phyloP scores from a whole-genome alignment of 2,113 vertebrate species.

The Carassius gibelio region DNA sequence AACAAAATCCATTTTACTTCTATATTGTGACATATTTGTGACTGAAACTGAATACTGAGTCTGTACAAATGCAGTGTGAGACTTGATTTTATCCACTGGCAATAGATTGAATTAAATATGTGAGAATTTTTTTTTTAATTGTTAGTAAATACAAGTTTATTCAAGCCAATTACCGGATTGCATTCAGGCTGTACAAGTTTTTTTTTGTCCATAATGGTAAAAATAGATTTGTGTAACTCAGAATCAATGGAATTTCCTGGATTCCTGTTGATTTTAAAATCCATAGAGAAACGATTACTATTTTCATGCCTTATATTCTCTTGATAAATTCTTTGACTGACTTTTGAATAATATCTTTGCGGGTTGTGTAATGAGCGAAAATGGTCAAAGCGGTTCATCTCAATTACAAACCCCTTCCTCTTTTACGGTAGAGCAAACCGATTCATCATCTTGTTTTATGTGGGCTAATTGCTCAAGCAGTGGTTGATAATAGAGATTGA shows the following conservation, averaged over 20 bases:
- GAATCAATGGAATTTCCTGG: too few species aligned
- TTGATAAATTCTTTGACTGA: constrained; percentile 40
- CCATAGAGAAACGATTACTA: constrained; percentile 61
- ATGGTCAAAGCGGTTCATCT: constrained; percentile 20
- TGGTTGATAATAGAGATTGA: constrained; percentile 58
- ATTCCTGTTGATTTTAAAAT: neutral
- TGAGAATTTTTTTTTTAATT: neutral
- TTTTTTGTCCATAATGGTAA: too few species aligned
- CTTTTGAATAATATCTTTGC: constrained; percentile 41
- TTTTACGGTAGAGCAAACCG: constrained; percentile 2
- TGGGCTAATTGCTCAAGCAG: constrained; percentile 53
- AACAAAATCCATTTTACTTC: neutral
- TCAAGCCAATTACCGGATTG: neutral
- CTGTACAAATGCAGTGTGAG: neutral
- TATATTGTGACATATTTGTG: constrained; percentile 10
- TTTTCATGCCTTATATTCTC: constrained; percentile 28
- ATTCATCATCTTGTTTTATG: constrained; percentile 37
- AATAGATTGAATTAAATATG: neutral
- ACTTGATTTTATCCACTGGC: neutral
- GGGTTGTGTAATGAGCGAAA: constrained; percentile 42
- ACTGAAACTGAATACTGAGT: neutral
- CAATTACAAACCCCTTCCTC: constrained; percentile 23
- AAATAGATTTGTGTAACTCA: neutral
- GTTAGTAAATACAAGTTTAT: neutral
- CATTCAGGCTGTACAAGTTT: neutral